phyloP scores from a whole-genome alignment of 2,113 vertebrate species.

The Chloebia gouldiae region DNA sequence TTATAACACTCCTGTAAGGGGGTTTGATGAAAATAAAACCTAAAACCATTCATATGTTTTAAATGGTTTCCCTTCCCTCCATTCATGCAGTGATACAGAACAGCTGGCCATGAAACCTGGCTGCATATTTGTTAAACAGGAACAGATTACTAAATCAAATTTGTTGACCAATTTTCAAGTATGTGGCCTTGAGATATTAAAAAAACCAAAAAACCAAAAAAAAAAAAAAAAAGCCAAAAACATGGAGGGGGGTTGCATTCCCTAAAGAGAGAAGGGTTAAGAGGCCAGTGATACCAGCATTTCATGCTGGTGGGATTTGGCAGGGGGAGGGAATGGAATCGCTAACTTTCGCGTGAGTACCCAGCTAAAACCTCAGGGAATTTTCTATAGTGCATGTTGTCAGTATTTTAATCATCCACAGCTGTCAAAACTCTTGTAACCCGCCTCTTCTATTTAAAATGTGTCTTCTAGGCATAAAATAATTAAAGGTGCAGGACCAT shows the following conservation, averaged over 20 bases:
- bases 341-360: slow-evolving; percentile 75
- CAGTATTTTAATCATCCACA: slow-evolving; percentile 88
- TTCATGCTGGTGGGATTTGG: slow-evolving; percentile 58
- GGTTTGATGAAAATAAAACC: slow-evolving; percentile 2
- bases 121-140: slow-evolving; percentile 64
- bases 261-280: slow-evolving; percentile 8
- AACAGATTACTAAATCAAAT: slow-evolving; percentile 70
- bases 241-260: background rate
- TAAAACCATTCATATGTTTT: slow-evolving; percentile 41
- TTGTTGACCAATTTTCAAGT: slow-evolving; percentile 61
- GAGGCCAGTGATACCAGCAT: slow-evolving; percentile 5
- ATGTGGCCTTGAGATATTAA: slow-evolving; percentile 47
- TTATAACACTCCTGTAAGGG: slow-evolving; percentile 44
- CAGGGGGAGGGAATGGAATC: slow-evolving; percentile 46
- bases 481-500: slow-evolving; percentile 85
- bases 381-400: slow-evolving; percentile 81
- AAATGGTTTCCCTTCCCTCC: background rate
- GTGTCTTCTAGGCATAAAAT: slow-evolving; percentile 91
- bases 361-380: slow-evolving; percentile 81
- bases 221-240: too few species aligned
- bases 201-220: background rate
- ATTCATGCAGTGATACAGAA: slow-evolving; percentile 55
- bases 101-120: slow-evolving; percentile 66
- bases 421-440: slow-evolving; percentile 87
- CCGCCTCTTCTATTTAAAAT: slow-evolving; percentile 90